These are phyloP conservation scores for Gerris buenoi DNA, from an alignment of 1,140 invertebrate genomes.

Conservation along the genomic window DNA sequence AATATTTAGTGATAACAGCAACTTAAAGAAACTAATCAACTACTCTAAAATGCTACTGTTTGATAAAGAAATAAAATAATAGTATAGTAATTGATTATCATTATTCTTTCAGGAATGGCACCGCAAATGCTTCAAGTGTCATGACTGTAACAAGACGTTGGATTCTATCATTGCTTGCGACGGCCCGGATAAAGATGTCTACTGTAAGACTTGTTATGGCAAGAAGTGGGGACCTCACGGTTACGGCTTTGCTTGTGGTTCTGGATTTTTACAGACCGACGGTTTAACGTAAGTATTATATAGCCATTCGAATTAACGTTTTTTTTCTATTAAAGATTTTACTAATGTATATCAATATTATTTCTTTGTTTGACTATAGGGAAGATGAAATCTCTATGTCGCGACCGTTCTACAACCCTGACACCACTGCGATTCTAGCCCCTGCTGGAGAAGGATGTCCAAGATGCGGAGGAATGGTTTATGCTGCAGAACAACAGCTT, in stretches of 20 bases:
- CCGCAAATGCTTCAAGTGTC: constrained; percentile 96
- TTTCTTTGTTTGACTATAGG: constrained; percentile 30
- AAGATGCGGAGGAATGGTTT: constrained; percentile 80
- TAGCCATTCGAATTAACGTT: no score
- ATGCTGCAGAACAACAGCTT: constrained; percentile 83
- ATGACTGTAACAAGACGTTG: constrained; percentile 76
- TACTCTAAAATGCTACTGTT: no score
- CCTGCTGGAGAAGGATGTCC: constrained; percentile 77
- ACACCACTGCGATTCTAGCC: constrained; percentile 76
- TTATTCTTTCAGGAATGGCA: constrained; percentile 79
- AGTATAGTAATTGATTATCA: no score
- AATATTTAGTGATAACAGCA: no score
- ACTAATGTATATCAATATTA: no score
- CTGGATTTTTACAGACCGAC: constrained; percentile 80
- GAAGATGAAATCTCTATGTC: constrained; percentile 62
- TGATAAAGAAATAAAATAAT: no score
- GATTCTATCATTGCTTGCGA: constrained; percentile 88
- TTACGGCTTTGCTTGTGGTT: constrained; percentile 87
- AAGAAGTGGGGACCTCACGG: constrained; percentile 90
- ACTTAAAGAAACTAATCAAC: no score
- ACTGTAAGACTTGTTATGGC: constrained; percentile 83
- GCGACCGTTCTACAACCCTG: constrained; percentile 63
- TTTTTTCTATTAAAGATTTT: no score
- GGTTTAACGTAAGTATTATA: constrained; percentile 54
- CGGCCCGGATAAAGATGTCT: constrained; percentile 76